phyloP scores from a whole-genome alignment of 1,140 invertebrate species.

The Watersipora subatra region DNA sequence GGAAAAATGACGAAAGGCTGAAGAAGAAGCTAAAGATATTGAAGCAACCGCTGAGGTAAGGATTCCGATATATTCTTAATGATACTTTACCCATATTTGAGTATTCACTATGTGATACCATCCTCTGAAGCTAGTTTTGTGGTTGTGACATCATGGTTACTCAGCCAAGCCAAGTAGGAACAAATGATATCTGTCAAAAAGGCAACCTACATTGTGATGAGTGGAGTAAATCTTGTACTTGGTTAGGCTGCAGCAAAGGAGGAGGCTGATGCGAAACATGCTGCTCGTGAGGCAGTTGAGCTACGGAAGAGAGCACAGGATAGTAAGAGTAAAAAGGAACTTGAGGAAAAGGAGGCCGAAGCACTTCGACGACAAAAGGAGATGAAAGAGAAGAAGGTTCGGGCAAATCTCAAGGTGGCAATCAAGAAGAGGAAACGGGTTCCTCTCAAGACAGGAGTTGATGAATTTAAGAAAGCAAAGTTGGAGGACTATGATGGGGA shows the following conservation, averaged over 20 bases:
- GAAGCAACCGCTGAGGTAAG: background rate
- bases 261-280: background rate
- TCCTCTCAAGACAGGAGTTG: slow-evolving; percentile 23
- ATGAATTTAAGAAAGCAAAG: slow-evolving; percentile 30
- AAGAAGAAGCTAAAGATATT: slow-evolving; percentile 18
- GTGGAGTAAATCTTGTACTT: no score
- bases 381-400: slow-evolving; percentile 19
- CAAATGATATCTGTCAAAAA: no score
- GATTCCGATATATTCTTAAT: no score
- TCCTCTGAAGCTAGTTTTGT: no score
- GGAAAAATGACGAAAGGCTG: slow-evolving; percentile 17
- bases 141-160: no score
- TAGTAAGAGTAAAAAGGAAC: background rate
- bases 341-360: slow-evolving; percentile 8
- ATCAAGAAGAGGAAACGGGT: slow-evolving; percentile 26
- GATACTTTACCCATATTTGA: no score
- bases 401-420: slow-evolving; percentile 31
- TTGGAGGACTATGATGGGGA: slow-evolving; percentile 32
- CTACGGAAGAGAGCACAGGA: slow-evolving; percentile 14
- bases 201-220: no score
- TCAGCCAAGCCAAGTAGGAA: no score
- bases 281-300: slow-evolving; percentile 9
- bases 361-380: background rate
- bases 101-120: no score
- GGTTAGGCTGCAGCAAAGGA: background rate